Evolutionary conservation across 1,140 invertebrate species (phyloP).

Genomic region (Medauroidea extradentata): DNA sequence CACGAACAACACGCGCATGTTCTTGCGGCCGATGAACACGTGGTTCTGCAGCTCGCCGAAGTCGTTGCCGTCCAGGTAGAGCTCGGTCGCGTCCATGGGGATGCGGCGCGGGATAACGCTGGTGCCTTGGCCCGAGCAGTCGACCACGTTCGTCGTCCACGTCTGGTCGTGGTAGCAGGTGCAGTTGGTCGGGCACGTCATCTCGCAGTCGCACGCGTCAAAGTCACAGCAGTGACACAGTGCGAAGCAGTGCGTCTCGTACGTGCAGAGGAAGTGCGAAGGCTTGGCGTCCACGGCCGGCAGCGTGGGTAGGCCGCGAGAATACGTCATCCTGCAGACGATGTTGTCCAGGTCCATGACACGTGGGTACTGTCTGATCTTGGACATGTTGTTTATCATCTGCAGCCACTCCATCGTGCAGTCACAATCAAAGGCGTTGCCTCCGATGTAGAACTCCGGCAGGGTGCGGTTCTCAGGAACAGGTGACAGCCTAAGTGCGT

Average conservation of each 20-base stretch:
- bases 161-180: slow-evolving; percentile 89
- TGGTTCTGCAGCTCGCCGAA: slow-evolving; percentile 80
- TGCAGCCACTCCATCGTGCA: slow-evolving; percentile 91
- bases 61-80: slow-evolving; percentile 87
- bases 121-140: slow-evolving; percentile 74
- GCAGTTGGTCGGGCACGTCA: slow-evolving; percentile 88
- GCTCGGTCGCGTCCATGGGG: slow-evolving; percentile 90
- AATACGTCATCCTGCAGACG: slow-evolving; percentile 76
- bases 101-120: slow-evolving; percentile 75
- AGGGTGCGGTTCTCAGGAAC: slow-evolving; percentile 62
- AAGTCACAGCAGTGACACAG: slow-evolving; percentile 92
- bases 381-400: slow-evolving; percentile 77
- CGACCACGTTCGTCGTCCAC: slow-evolving; percentile 89
- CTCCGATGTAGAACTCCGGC: slow-evolving; percentile 83
- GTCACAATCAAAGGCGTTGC: slow-evolving; percentile 87
- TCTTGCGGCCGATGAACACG: slow-evolving; percentile 87
- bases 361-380: slow-evolving; percentile 71
- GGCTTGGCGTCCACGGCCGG: slow-evolving; percentile 55
- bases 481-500: slow-evolving; percentile 68
- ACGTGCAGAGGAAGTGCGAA: slow-evolving; percentile 83
- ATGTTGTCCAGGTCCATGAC: slow-evolving; percentile 84
- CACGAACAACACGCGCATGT: slow-evolving; percentile 78
- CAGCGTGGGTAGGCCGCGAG: slow-evolving; percentile 59
- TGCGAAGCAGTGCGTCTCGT: slow-evolving; percentile 89
- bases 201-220: slow-evolving; percentile 92